Evolutionary conservation across 1,140 invertebrate genomes (phyloP), one percentile per base, ranked within the genome.

Genomic region (Melanaphis sacchari): DNA sequence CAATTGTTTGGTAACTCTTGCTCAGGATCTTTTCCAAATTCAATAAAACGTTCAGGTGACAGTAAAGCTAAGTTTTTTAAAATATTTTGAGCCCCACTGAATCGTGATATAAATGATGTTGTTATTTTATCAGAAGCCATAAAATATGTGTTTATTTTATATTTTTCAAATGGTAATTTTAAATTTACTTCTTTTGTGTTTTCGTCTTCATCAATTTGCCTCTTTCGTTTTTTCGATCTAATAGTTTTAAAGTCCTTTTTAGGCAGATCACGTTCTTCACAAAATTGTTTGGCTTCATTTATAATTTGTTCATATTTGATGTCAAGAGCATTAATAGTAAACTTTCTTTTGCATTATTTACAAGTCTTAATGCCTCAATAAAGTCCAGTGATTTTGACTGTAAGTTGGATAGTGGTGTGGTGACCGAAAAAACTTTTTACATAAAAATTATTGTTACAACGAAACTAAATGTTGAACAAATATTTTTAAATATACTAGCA

Each of bases 191-290:
- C 22, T 41, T 43, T 7, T 31, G 8, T 26, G 31, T 84, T 84
- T 84, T 84, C 81, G 26, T 84, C 81, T 84, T 84, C 82, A 43
- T 84, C 82, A 84, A 41, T 41, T 41, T 84, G 40, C 40, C 40
- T 84, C 40, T 84, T 84, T 3, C 82, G 22, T 41, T 41, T 84
- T 84, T 41, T 84, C 31, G 31, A 84, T 84, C 40, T 84, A 31
- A 84, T 84, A 84, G 1, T 41, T 84, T 84, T 84, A 5, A 84
- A 84, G 1, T 84, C 7, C 7, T 43, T 84, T 84, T 84, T 40
- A 84, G 82, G 40, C 15, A 26, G 52, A 54, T 54, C 52, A 54
- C 26, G 52, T 54, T 7, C 24, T 54, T 54, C 52, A 54, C 24
- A 76, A 76, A 76, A 36, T 36, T 36, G 31, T 82, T 40, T 40